Conservation (phyloP, 2,113 vertebrate species). For the Carollia perspicillata region DNA sequence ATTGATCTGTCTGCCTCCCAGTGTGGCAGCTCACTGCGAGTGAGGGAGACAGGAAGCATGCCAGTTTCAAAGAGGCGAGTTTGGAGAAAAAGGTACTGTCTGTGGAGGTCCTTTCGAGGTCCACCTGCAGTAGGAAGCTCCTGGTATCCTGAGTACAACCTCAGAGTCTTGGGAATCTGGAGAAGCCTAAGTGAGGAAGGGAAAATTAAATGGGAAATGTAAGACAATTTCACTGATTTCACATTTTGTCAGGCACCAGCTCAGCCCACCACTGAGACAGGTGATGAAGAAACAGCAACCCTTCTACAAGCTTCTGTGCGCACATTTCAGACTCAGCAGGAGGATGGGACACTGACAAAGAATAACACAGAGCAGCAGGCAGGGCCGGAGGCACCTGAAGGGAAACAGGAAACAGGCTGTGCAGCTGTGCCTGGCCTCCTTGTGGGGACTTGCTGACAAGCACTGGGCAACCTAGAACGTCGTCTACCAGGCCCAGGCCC, state of each 20-base stretch:
- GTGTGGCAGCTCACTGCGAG: accelerated
- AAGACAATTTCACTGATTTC: background rate
- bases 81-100: background rate
- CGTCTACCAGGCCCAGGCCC: too few species aligned
- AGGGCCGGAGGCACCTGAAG: background rate
- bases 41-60: accelerated
- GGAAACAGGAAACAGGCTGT: background rate
- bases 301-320: background rate
- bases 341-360: background rate
- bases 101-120: background rate
- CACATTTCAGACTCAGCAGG: background rate
- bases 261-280: background rate
- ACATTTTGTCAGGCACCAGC: background rate
- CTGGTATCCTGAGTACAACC: background rate
- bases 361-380: background rate
- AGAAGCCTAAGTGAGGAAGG: background rate
- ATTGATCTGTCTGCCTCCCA: background rate
- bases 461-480: background rate
- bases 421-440: background rate
- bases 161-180: background rate
- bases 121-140: background rate
- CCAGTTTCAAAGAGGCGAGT: background rate
- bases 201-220: background rate
- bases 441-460: background rate
- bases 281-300: background rate